Base-by-base conservation (phyloP, 2,888 invertebrate genomes). In the Nemurella pictetii region DNA sequence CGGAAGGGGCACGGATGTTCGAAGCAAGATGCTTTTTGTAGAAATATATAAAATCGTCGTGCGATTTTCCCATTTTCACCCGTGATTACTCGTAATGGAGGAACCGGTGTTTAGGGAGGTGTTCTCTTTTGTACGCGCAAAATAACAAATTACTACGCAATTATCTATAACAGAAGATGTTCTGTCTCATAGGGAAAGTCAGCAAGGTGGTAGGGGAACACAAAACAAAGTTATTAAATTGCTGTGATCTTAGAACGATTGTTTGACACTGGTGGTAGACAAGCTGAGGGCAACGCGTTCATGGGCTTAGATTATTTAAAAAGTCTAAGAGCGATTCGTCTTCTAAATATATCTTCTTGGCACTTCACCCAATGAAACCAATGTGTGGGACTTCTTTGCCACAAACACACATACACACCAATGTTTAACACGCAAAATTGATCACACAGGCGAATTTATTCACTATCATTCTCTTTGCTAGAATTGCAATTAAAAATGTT, bases 311-410 rank as follows among this genome's bases (percentile, higher is more conserved):
- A 55, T 55, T 12, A 12, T 28, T 78, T 0, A 78, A 78, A 28
- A 75, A 26, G 29, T 7, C 78, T 7, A 7, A 78, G 29, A 12
- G 55, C 35, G 80, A 80, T 80, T 80, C 80, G 80, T 80, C 32
- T 25, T 26, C 80, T 80, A 80, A 80, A 80, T 32, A 35, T 80
- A 80, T 36, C 80, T 26, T 26, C 80, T 15, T 75, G 26, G 80
- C 78, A 78, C 78, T 27, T 29, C 78, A 78, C 30, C 78, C 78
- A 78, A 80, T 80, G 26, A 32, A 26, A 75, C 75, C 75, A 80
- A 80, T 80, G 80, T n/a, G 80, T 32, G 36, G 26, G 26, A 80
- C 36, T 26, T 80, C 75, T 27, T 7, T 12, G 12, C 55, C 80
- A 25, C 80, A 35, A 32, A 80, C n/a, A n/a, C n/a, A n/a, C n/a